Conservation (phyloP, 2,797 vertebrate species). For the Hydrolagus colliei region DNA sequence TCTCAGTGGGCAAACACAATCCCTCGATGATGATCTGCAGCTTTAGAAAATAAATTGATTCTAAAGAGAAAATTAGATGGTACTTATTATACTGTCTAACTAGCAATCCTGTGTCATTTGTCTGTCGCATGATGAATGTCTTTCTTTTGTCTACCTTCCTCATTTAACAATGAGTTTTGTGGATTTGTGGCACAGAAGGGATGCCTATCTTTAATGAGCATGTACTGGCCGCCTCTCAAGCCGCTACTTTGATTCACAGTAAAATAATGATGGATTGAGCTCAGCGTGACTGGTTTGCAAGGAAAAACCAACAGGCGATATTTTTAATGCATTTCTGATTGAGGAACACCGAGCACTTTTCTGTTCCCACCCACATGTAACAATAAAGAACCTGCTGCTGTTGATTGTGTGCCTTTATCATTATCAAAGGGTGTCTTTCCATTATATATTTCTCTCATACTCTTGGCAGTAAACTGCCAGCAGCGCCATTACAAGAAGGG, state of each 20-base stretch:
- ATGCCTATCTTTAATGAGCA: constrained; percentile 44
- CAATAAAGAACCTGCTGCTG: constrained; percentile 35
- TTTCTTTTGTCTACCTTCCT: constrained; percentile 49
- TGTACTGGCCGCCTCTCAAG: constrained; percentile 39
- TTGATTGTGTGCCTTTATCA: constrained; percentile 41
- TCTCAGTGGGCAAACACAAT: constrained; percentile 54
- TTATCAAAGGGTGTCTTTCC: constrained; percentile 33
- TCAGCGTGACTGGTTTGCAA: constrained; percentile 8
- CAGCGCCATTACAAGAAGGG: constrained; percentile 25
- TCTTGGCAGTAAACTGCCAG: constrained; percentile 6
- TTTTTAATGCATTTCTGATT: constrained; percentile 51
- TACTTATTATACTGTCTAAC: constrained; percentile 65
- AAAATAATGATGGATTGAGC: constrained; percentile 50
- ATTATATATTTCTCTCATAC: constrained; percentile 42
- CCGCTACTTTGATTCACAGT: constrained; percentile 45
- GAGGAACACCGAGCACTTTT: constrained; percentile 41
- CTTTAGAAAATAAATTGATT: constrained; percentile 70
- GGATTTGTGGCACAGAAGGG: constrained; percentile 39
- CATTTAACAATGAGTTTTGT: constrained; percentile 50
- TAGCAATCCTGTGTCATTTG: constrained; percentile 57
- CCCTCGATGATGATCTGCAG: constrained; percentile 55
- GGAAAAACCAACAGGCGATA: constrained; percentile 39
- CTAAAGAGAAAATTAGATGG: constrained; percentile 67
- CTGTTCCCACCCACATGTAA: constrained; percentile 34
- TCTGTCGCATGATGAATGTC: constrained; percentile 60